Evolutionary conservation across 2,888 invertebrate genomes (phyloP).

Genomic region (Pammene aurita): DNA sequence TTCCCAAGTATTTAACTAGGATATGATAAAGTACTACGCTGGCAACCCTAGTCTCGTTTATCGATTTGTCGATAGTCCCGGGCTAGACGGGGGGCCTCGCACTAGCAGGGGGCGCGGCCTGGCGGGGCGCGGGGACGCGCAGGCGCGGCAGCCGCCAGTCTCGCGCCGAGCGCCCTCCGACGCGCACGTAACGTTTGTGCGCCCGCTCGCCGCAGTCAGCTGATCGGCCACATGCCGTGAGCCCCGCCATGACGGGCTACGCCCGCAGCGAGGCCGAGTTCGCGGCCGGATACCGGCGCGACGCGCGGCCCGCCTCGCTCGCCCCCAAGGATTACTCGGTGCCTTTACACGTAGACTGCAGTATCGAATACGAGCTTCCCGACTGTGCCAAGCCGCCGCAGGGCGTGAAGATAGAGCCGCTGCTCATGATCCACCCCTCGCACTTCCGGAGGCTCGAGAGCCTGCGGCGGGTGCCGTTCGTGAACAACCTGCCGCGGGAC

Average conservation of each 20-base stretch:
- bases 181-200: conserved; percentile 72
- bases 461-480: conserved; percentile 91
- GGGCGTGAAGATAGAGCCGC: conserved; percentile 91
- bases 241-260: conserved; percentile 80
- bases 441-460: conserved; percentile 94
- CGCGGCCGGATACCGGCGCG: conserved; percentile 78
- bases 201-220: conserved; percentile 66
- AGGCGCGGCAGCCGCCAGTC: conserved; percentile 59
- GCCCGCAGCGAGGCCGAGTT: conserved; percentile 79
- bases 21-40: conserved; percentile 12
- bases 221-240: conserved; percentile 81
- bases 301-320: conserved; percentile 76
- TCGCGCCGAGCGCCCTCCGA: conserved; percentile 64
- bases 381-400: conserved; percentile 94
- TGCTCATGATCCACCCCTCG: conserved; percentile 95
- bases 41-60: conserved; percentile 36
- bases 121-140: conserved; percentile 48
- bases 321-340: conserved; percentile 91
- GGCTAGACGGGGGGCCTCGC: conserved; percentile 45
- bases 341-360: conserved; percentile 95
- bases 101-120: conserved; percentile 47
- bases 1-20: neutral
- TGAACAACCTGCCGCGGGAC: conserved; percentile 89
- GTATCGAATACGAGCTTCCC: conserved; percentile 95
- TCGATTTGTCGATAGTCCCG: conserved; percentile 38